Evolutionary conservation across 2,797 vertebrate species (phyloP).

Genomic region (Syndactyla subalaris): DNA sequence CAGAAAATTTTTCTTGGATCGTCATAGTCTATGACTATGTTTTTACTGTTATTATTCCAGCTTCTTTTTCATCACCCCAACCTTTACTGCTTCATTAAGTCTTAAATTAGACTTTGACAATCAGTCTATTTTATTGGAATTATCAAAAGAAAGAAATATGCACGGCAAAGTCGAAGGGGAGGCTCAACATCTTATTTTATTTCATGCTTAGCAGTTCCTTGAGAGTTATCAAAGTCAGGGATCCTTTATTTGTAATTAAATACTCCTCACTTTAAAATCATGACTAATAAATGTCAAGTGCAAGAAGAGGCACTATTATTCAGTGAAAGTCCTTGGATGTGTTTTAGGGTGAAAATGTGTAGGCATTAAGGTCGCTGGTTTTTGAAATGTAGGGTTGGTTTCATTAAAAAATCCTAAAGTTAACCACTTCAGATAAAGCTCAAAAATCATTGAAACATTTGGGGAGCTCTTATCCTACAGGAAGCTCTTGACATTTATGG

Average conservation of each 20-base stretch:
- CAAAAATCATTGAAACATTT: slow-evolving; percentile 56
- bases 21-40: slow-evolving; percentile 42
- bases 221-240: slow-evolving; percentile 59
- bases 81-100: slow-evolving; percentile 74
- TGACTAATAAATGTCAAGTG: slow-evolving; percentile 71
- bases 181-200: background rate
- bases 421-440: slow-evolving; percentile 61
- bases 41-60: slow-evolving; percentile 75
- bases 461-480: slow-evolving; percentile 47
- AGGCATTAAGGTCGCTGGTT: background rate
- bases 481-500: slow-evolving; percentile 71
- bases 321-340: slow-evolving; percentile 26
- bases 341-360: slow-evolving; percentile 11
- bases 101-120: slow-evolving; percentile 75
- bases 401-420: slow-evolving; percentile 34
- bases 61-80: slow-evolving; percentile 70
- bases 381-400: slow-evolving; percentile 1
- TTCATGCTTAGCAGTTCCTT: slow-evolving; percentile 56
- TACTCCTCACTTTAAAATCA: slow-evolving; percentile 58
- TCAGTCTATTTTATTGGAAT: slow-evolving; percentile 65
- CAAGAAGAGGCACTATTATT: slow-evolving; percentile 57
- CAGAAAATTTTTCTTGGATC: slow-evolving; percentile 72
- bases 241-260: slow-evolving; percentile 74
- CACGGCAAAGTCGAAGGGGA: background rate
- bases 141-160: slow-evolving; percentile 50